phyloP scores from a whole-genome alignment of 2,113 vertebrate species.

The Rhinolophus sinicus region DNA sequence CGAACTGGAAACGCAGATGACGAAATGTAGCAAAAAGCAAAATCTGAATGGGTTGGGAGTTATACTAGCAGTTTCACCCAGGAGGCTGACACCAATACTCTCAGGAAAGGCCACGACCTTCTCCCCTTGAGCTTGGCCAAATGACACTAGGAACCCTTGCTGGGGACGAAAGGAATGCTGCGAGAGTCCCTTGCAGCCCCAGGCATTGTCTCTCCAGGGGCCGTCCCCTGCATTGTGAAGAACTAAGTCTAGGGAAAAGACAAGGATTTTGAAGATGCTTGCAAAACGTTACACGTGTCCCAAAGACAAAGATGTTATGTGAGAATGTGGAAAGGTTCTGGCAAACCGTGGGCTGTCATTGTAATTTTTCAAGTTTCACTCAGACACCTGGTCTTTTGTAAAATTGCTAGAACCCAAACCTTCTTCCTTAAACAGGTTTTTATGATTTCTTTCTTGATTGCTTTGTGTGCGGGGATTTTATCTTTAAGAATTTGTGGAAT shows the following conservation, averaged over 20 bases:
- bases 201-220: neutral
- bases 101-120: neutral
- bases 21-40: neutral
- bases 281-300: neutral
- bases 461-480: neutral
- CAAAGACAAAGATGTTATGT: neutral
- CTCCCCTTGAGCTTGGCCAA: neutral
- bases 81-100: neutral
- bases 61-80: neutral
- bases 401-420: neutral
- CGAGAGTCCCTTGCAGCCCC: neutral
- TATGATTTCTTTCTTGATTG: neutral
- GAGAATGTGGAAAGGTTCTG: neutral
- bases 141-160: neutral
- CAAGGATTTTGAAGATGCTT: neutral
- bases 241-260: neutral
- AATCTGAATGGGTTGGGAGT: neutral
- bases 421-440: constrained; percentile 9
- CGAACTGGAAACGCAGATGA: neutral
- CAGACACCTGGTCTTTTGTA: neutral
- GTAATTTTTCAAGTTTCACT: neutral
- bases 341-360: neutral
- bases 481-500: neutral
- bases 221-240: neutral
- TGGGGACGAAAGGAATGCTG: neutral